Evolutionary conservation across 2,888 invertebrate species (phyloP), one percentile per base, ranked within the genome.

Genomic region (Thecophora atra): DNA sequence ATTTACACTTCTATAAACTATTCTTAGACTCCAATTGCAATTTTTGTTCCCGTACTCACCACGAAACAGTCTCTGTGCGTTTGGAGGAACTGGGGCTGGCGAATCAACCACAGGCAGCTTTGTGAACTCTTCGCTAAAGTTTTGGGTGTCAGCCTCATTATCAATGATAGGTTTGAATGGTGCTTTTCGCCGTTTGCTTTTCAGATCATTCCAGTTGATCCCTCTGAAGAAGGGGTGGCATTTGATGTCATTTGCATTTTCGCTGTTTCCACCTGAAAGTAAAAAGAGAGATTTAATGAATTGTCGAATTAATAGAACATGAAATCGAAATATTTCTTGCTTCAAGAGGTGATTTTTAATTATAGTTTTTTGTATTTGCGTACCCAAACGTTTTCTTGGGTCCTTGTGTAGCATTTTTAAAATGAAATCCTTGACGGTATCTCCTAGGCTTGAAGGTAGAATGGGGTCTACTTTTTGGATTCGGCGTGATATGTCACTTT

Each of bases 51-150:
- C n/a, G 13, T 30, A 70, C 70, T 52, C 42, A 70, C 93, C 93
- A 76, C 95, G 91, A 88, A 98, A 98, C 77, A 97, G 89, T 83
- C 94, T 94, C 81, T 96, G 95, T 82, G 91, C 91, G 82, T 94
- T 92, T 58, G 92, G 91, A 52, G 97, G 97, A 71, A 94, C 91
- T 74, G 94, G 92, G 21, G 96, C 95, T 0, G 97, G 97, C 6
- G 97, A 96, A 87, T 98, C 97, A 0, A 94, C 92, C 8, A 97
- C 94, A 67, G 92, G 90, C 92, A 97, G 94, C 80, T 92, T 91
- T 0, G 98, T 99, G 87, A 99, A 99, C 88, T 99, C 98, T 77
- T 95, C 95, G 60, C 97, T 94, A 87, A 99, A 99, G 89, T 99
- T 98, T 82, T 95, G 95, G 17, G 96, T 96, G 87, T 99, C 98